Evolutionary conservation across 2,888 invertebrate genomes (phyloP).

Genomic region (Agonum fuliginosum): DNA sequence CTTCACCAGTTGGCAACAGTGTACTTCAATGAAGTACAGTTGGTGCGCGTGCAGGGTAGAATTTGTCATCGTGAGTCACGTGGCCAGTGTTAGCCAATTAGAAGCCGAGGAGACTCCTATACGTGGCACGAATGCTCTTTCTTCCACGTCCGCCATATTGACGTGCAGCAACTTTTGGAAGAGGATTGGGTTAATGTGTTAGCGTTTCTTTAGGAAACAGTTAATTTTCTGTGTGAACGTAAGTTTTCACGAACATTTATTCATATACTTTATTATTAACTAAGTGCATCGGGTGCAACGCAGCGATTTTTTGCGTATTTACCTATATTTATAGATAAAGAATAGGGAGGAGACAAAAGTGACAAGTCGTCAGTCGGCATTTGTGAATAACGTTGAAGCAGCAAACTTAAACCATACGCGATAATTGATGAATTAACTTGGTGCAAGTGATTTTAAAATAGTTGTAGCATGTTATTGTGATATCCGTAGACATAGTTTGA

Average conservation of each 20-base stretch:
- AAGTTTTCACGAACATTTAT: slow-evolving; percentile 62
- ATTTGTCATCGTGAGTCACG: slow-evolving; percentile 67
- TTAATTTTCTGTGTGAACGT: slow-evolving; percentile 70
- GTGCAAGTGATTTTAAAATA: slow-evolving; percentile 25
- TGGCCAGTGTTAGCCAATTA: slow-evolving; percentile 66
- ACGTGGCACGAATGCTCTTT: slow-evolving; percentile 86
- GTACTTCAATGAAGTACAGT: slow-evolving; percentile 7
- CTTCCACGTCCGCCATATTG: slow-evolving; percentile 90
- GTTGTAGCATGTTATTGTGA: slow-evolving; percentile 39
- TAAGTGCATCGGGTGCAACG: slow-evolving; percentile 7
- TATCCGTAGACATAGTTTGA: slow-evolving; percentile 11
- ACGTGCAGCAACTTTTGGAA: slow-evolving; percentile 83
- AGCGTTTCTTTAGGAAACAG: slow-evolving; percentile 78
- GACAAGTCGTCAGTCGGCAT: slow-evolving; percentile 58
- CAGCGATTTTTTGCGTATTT: slow-evolving; percentile 50
- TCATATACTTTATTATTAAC: slow-evolving; percentile 32
- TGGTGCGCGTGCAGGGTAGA: slow-evolving; percentile 16
- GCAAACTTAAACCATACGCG: background rate
- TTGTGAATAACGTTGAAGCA: slow-evolving; percentile 48
- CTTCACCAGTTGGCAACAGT: slow-evolving; percentile 19
- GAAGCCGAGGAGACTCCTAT: slow-evolving; percentile 73
- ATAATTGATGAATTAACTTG: background rate
- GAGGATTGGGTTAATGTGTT: slow-evolving; percentile 82
- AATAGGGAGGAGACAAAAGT: slow-evolving; percentile 55
- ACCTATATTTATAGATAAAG: slow-evolving; percentile 52